These are phyloP conservation scores for Narcine bancroftii DNA, from an alignment of 2,113 vertebrate species.

Conservation along the genomic window DNA sequence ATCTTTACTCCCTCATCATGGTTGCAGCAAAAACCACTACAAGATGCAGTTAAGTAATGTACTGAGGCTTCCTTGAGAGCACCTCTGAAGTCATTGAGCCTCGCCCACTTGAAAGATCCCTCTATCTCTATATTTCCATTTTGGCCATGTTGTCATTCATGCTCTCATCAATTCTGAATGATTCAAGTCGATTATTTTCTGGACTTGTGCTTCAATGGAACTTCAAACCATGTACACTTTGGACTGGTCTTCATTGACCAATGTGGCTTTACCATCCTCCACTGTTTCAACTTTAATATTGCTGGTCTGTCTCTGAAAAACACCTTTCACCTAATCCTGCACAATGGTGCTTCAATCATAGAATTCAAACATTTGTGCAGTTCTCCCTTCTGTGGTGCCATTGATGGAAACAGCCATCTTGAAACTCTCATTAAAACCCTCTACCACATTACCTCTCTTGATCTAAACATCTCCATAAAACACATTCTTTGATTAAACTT, in stretches of 20 bases:
- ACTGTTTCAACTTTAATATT: not conserved
- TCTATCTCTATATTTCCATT: not conserved
- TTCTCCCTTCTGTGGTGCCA: too few species aligned
- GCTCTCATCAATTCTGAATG: not conserved
- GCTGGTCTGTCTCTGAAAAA: not conserved
- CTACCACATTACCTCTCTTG: not conserved
- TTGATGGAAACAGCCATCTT: too few species aligned
- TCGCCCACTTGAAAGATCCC: too few species aligned
- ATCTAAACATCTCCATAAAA: not conserved
- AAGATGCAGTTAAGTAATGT: too few species aligned
- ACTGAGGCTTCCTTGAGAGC: too few species aligned
- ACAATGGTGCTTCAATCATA: too few species aligned
- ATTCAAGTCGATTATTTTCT: not conserved
- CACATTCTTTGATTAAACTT: not conserved
- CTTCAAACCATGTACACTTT: not conserved
- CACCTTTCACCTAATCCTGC: too few species aligned
- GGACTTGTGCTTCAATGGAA: not conserved
- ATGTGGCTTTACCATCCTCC: not conserved
- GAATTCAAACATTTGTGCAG: too few species aligned
- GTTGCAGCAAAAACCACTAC: too few species aligned
- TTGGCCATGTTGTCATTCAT: not conserved
- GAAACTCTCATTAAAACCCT: not conserved
- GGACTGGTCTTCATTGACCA: not conserved
- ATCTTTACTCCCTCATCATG: too few species aligned
- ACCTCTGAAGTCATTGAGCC: too few species aligned